A percentile compares a stretch with the other conserved stretches of the same genome.
Evolutionary conservation across 1,140 invertebrate genomes (phyloP).

Genomic region (Caerostris darwini): DNA sequence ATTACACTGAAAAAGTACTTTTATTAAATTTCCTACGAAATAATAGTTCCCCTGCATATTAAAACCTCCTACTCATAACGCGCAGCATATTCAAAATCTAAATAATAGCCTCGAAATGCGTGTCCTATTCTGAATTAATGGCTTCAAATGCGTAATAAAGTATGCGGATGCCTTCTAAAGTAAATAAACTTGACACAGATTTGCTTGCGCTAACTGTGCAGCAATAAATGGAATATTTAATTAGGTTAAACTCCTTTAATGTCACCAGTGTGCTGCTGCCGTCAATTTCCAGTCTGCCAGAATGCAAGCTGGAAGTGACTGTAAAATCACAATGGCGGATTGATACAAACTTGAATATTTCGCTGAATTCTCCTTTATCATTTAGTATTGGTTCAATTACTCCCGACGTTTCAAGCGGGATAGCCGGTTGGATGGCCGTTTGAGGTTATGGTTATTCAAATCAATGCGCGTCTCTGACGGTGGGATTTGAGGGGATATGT

Average conservation of each 20-base stretch:
- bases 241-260: slow-evolving; percentile 3
- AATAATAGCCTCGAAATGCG: no score
- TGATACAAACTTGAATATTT: slow-evolving; percentile 27
- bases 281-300: neutral
- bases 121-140: neutral
- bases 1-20: no score
- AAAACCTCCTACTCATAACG: no score
- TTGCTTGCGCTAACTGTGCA: neutral
- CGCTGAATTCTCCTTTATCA: neutral
- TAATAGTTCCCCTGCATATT: no score
- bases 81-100: no score
- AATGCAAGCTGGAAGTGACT: neutral
- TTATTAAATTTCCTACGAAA: no score
- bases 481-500: neutral
- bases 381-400: slow-evolving; percentile 34
- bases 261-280: neutral
- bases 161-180: neutral
- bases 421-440: neutral
- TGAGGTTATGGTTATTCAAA: slow-evolving; percentile 36
- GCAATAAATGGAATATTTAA: slow-evolving; percentile 16
- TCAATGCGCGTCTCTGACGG: neutral
- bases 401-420: neutral
- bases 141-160: neutral
- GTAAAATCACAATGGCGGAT: slow-evolving; percentile 3
- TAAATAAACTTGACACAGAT: neutral